phyloP scores from a whole-genome alignment of 1,140 invertebrate genomes.

The Drosophila sechellia region DNA sequence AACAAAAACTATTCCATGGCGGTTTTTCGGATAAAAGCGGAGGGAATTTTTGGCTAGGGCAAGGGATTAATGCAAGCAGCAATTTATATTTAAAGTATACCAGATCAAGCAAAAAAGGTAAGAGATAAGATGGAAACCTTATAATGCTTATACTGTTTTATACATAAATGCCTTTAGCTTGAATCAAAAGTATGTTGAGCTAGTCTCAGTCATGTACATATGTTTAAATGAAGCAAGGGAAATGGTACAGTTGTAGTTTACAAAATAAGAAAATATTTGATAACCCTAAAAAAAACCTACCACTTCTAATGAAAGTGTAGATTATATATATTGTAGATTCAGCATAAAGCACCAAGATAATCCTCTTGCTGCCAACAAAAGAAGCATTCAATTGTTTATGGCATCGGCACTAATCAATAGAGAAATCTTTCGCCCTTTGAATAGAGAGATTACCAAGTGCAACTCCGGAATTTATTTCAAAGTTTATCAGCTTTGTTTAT shows the following conservation, averaged over 20 bases:
- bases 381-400: constrained; percentile 22
- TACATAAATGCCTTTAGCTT: too few species aligned
- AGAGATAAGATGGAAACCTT: background rate
- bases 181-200: too few species aligned
- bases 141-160: background rate
- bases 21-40: constrained; percentile 29
- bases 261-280: too few species aligned
- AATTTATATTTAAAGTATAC: constrained; percentile 32
- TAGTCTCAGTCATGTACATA: too few species aligned
- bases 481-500: constrained; percentile 59
- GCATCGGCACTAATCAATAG: constrained; percentile 30
- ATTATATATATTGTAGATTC: too few species aligned
- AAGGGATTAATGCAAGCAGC: constrained; percentile 28
- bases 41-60: constrained; percentile 10
- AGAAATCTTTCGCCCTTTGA: constrained; percentile 26
- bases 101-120: background rate
- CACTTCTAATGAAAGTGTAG: background rate
- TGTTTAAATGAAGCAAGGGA: too few species aligned
- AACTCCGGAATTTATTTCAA: constrained; percentile 24
- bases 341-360: background rate
- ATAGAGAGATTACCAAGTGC: constrained; percentile 39
- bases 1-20: constrained; percentile 47
- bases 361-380: constrained; percentile 1
- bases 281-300: background rate
- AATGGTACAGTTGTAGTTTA: too few species aligned